phyloP scores from a whole-genome alignment of 2,113 vertebrate species.

The Anhinga anhinga region DNA sequence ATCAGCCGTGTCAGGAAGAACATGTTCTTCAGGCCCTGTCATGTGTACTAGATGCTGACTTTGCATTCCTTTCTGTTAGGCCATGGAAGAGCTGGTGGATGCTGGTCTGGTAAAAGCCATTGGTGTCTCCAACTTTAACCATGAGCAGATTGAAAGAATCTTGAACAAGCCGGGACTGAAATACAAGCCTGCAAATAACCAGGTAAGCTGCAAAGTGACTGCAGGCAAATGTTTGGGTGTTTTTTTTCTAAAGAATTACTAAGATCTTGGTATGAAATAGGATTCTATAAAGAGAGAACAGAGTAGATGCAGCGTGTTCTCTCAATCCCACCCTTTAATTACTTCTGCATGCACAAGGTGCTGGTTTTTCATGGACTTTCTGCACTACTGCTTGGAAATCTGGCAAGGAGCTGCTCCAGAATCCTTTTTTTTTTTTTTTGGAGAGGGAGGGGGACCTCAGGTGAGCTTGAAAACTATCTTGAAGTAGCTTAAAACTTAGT shows the following conservation, averaged over 20 bases:
- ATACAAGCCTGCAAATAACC: constrained; percentile 86
- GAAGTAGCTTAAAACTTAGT: not conserved
- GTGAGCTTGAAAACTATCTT: not conserved
- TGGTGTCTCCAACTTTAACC: constrained; percentile 93
- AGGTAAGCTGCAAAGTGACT: constrained; percentile 71
- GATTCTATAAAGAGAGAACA: not conserved
- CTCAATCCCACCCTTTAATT: not conserved
- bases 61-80: constrained; percentile 63
- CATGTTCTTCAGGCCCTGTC: not conserved
- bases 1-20: not conserved
- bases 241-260: not conserved
- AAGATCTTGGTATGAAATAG: not conserved
- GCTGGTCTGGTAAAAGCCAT: constrained; percentile 88
- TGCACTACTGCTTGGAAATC: not conserved
- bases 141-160: constrained; percentile 82
- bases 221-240: not conserved
- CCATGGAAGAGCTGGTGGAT: constrained; percentile 90
- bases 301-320: not conserved
- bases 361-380: not conserved
- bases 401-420: not conserved
- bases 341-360: not conserved
- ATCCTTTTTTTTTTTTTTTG: not conserved
- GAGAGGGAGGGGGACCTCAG: fast-evolving
- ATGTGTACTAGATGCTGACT: not conserved
- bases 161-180: constrained; percentile 91